phyloP scores from a whole-genome alignment of 1,140 invertebrate species.

The Neodiprion pinetum region DNA sequence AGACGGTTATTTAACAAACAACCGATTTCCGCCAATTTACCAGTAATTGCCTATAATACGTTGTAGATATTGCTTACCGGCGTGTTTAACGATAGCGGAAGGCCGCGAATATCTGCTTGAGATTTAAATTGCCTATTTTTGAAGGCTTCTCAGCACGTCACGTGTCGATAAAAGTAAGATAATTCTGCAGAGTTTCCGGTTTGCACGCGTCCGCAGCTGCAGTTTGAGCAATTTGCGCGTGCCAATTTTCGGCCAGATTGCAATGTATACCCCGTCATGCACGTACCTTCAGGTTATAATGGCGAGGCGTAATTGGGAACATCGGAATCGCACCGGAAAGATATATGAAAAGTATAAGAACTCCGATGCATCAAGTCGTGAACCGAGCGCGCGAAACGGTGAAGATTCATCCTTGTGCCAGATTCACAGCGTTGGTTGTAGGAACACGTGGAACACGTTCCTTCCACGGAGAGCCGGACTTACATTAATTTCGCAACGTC shows the following conservation, averaged over 20 bases:
- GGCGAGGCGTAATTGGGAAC: too few relatives aligned
- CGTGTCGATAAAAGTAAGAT: neutral
- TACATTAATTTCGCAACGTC: too few relatives aligned
- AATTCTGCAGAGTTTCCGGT: neutral
- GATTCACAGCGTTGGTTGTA: neutral
- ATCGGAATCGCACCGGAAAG: neutral
- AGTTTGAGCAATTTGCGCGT: neutral
- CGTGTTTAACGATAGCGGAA: too few relatives aligned
- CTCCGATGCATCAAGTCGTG: too few relatives aligned
- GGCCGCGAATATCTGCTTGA: too few relatives aligned
- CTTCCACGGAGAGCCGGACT: neutral
- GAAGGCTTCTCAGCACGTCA: neutral
- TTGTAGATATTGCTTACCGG: too few relatives aligned
- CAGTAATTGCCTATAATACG: too few relatives aligned
- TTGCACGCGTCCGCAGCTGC: neutral
- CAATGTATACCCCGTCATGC: neutral
- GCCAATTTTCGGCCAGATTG: neutral
- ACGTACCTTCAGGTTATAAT: too few relatives aligned
- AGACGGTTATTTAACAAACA: too few relatives aligned
- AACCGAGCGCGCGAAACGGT: neutral
- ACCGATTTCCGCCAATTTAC: too few relatives aligned
- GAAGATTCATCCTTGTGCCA: conserved; percentile 5
- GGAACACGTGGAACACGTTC: neutral
- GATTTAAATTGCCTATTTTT: too few relatives aligned
- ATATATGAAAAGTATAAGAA: neutral